Percentiles rank a stretch among this genome's conserved stretches.
These are phyloP conservation scores for Ramazzottius varieornatus DNA, from an alignment of 2,888 invertebrate species.

Conservation along the genomic window DNA sequence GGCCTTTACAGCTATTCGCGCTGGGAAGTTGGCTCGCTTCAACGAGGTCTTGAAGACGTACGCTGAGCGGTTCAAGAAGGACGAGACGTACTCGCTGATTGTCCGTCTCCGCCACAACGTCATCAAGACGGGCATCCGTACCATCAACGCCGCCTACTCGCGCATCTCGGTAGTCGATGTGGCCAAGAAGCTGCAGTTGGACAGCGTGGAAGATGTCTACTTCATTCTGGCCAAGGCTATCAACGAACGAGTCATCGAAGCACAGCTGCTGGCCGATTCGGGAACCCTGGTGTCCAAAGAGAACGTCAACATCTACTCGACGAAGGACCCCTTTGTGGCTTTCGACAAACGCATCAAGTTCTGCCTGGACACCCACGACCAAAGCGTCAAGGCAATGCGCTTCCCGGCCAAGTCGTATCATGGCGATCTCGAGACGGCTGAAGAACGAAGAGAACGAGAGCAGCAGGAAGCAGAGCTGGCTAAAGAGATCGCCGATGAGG, in stretches of 20 bases:
- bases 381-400: slow-evolving; percentile 46
- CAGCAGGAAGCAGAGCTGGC: slow-evolving; percentile 93
- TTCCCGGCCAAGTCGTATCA: slow-evolving; percentile 24
- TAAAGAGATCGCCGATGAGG: slow-evolving; percentile 99
- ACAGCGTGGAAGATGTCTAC: slow-evolving; percentile 80
- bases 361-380: slow-evolving; percentile 88
- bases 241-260: slow-evolving; percentile 91
- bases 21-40: slow-evolving; percentile 77
- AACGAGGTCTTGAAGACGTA: slow-evolving; percentile 71
- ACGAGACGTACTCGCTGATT: slow-evolving; percentile 84
- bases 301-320: slow-evolving; percentile 82
- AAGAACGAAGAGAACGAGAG: slow-evolving; percentile 70
- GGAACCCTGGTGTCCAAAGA: slow-evolving; percentile 93
- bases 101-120: slow-evolving; percentile 88
- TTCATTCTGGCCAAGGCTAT: slow-evolving; percentile 90
- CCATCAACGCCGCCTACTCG: slow-evolving; percentile 84
- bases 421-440: slow-evolving; percentile 23
- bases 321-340: slow-evolving; percentile 74
- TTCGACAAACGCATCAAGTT: slow-evolving; percentile 91
- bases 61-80: slow-evolving; percentile 65
- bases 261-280: slow-evolving; percentile 73
- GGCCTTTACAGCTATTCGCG: slow-evolving; percentile 56
- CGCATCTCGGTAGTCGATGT: slow-evolving; percentile 81
- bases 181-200: slow-evolving; percentile 67
- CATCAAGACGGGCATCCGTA: slow-evolving; percentile 85